These are phyloP conservation scores for Lampris incognitus DNA, from an alignment of 2,113 vertebrate species.

Conservation along the genomic window DNA sequence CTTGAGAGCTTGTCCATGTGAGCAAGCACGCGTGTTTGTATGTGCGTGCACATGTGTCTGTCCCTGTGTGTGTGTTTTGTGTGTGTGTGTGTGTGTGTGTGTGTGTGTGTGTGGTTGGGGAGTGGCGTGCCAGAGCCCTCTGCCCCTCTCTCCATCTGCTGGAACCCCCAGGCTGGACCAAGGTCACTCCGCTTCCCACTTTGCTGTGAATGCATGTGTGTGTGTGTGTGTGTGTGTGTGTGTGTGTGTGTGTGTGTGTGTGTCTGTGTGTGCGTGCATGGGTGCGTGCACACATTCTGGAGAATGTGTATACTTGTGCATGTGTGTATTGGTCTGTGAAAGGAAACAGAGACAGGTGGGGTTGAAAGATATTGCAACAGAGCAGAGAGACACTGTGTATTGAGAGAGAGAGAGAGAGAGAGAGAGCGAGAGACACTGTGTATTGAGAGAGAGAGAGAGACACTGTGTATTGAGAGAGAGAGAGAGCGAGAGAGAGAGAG, in stretches of 20 bases:
- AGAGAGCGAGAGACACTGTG: not conserved
- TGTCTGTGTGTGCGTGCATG: not conserved
- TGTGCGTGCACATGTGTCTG: slow-evolving; percentile 29
- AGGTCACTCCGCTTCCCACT: slow-evolving; percentile 71
- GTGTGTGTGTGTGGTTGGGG: slow-evolving; percentile 32
- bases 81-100: slow-evolving; percentile 42
- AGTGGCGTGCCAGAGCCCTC: slow-evolving; percentile 70
- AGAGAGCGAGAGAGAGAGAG: too few relatives aligned
- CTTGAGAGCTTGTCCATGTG: slow-evolving; percentile 51
- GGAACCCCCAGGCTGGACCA: slow-evolving; percentile 77
- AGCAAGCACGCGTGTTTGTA: slow-evolving; percentile 4
- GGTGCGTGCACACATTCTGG: not conserved
- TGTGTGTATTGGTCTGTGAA: not conserved
- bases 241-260: slow-evolving; percentile 15
- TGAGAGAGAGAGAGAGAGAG: too few relatives aligned
- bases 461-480: too few relatives aligned
- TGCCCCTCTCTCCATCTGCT: slow-evolving; percentile 79
- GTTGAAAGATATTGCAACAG: not conserved
- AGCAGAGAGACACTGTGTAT: not conserved
- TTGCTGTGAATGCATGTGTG: slow-evolving; percentile 40
- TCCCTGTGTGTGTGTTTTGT: slow-evolving; percentile 39
- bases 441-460: not conserved
- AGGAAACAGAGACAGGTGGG: not conserved
- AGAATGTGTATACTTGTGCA: not conserved
- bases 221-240: slow-evolving; percentile 21